phyloP scores from a whole-genome alignment of 2,797 vertebrate species.

The Tolypeutes matacus region DNA sequence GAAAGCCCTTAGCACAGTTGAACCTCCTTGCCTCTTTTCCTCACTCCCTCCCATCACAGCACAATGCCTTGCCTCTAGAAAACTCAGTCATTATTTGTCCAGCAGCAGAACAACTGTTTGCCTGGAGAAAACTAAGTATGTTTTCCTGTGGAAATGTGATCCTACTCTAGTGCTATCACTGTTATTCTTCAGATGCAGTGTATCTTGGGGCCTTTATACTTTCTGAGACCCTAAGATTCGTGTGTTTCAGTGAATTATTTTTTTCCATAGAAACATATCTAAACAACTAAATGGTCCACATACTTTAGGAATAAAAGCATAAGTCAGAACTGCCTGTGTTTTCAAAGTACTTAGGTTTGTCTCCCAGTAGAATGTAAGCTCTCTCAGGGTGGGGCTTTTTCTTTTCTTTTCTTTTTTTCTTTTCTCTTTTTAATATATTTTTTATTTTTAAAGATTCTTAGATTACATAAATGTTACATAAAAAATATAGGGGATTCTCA shows the following conservation, averaged over 20 bases:
- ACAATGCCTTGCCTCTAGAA: background rate
- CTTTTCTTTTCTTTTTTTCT: too few relatives aligned
- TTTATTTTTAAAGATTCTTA: too few relatives aligned
- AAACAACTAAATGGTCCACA: background rate
- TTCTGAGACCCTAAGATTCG: background rate
- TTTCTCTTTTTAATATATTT: too few relatives aligned
- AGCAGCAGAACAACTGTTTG: background rate
- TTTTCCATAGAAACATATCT: background rate
- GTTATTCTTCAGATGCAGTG: background rate
- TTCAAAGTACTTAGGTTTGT: background rate
- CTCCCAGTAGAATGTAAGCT: background rate
- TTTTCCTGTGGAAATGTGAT: conserved; percentile 9
- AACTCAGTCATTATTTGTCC: background rate
- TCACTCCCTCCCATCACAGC: background rate
- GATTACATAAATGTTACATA: too few relatives aligned
- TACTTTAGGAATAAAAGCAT: background rate
- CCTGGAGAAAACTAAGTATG: background rate
- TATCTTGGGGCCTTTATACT: background rate
- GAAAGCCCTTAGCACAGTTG: too few relatives aligned
- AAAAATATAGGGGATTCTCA: too few relatives aligned
- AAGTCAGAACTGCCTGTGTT: background rate
- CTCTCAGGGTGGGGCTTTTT: background rate
- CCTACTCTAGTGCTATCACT: background rate
- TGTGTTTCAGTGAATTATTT: background rate
- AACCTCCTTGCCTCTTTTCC: background rate